These are phyloP conservation scores for Potamarius usumacintae DNA, from an alignment of 2,113 vertebrate genomes.

Conservation along the genomic window DNA sequence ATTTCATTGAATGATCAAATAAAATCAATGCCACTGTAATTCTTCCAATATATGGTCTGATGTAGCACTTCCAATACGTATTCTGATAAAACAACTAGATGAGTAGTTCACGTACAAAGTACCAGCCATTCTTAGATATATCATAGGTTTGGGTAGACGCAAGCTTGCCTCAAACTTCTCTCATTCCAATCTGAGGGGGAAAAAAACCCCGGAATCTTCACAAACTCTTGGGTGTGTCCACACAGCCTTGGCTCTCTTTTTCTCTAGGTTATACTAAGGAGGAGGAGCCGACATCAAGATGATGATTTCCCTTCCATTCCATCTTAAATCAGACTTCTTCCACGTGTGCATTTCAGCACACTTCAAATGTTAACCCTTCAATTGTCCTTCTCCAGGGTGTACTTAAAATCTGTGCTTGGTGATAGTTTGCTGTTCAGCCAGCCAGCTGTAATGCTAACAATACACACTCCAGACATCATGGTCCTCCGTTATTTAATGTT, in stretches of 20 bases:
- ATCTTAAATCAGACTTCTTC: conserved; percentile 64
- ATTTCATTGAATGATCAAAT: not conserved
- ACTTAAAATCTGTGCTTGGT: conserved; percentile 3
- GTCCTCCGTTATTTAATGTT: conserved; percentile 7
- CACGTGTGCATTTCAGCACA: conserved; percentile 68
- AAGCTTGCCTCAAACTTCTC: conserved; percentile 51
- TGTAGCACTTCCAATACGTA: not conserved
- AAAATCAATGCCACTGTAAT: not conserved
- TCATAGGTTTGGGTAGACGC: conserved; percentile 43
- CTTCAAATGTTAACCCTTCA: conserved; percentile 23
- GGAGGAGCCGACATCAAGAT: conserved; percentile 60
- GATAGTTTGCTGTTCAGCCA: conserved; percentile 7
- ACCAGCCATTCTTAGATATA: not conserved
- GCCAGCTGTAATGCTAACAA: not conserved
- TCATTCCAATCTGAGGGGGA: conserved; percentile 7
- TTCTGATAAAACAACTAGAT: not conserved
- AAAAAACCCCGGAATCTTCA: conserved; percentile 17
- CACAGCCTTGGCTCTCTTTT: conserved; percentile 32
- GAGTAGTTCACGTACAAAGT: not conserved
- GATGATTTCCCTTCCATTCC: conserved; percentile 51
- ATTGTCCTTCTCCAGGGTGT: conserved; percentile 3
- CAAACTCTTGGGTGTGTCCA: conserved; percentile 60
- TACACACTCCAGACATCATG: conserved; percentile 16
- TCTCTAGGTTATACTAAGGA: conserved; percentile 59
- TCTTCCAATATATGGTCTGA: not conserved